Evolutionary conservation across 1,140 invertebrate species (phyloP).

Genomic region (Megalopta genalis): DNA sequence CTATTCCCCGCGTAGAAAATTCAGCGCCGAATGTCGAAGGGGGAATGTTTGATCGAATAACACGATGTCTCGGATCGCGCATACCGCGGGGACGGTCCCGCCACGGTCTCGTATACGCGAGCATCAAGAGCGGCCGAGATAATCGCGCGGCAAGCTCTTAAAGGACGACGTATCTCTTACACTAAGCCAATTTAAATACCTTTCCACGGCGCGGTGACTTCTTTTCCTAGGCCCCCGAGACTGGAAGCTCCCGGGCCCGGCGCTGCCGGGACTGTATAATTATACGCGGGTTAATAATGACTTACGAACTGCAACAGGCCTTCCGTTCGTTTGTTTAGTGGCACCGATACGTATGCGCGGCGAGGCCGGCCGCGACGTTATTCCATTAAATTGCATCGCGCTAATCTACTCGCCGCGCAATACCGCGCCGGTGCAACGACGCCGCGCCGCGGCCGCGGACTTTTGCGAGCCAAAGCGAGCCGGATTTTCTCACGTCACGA

Average conservation of each 20-base stretch:
- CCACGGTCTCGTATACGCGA: not conserved
- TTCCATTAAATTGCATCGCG: conserved; percentile 57
- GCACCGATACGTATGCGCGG: conserved; percentile 42
- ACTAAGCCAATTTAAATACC: conserved; percentile 64
- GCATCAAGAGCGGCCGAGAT: conserved; percentile 45
- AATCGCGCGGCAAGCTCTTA: conserved; percentile 58
- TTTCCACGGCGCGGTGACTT: conserved; percentile 44
- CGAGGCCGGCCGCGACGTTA: conserved; percentile 27
- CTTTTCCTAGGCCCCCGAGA: conserved; percentile 33
- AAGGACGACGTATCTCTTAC: conserved; percentile 50
- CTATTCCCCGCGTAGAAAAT: not conserved
- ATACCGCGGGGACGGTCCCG: conserved; percentile 3
- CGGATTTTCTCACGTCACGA: conserved; percentile 23
- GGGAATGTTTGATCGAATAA: conserved; percentile 35
- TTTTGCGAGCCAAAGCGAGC: not conserved
- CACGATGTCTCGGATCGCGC: conserved; percentile 28
- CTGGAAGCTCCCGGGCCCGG: conserved; percentile 33
- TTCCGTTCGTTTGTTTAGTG: conserved; percentile 59
- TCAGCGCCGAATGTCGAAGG: conserved; percentile 28
- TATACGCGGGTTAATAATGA: conserved; percentile 64
- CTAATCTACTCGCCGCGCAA: conserved; percentile 41
- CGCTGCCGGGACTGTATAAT: conserved; percentile 46
- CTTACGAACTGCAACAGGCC: conserved; percentile 55
- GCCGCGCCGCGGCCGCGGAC: not conserved
- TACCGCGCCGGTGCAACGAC: conserved; percentile 37